These are phyloP conservation scores for Drosophila ficusphila DNA, from an alignment of 1,140 invertebrate species.

Conservation along the genomic window DNA sequence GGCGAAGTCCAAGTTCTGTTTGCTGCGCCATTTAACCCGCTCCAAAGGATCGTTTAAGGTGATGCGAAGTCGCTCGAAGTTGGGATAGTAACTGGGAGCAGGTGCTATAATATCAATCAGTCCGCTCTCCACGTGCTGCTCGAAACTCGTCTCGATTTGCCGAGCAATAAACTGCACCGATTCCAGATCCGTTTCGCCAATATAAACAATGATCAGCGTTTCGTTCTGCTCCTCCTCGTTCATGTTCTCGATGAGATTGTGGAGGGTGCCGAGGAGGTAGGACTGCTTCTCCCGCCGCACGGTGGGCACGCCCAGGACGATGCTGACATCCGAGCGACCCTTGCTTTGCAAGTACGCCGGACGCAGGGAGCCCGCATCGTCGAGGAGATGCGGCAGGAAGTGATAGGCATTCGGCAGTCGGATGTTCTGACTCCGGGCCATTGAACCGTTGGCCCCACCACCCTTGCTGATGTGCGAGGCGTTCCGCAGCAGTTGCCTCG, in stretches of 20 bases:
- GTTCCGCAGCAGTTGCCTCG: constrained; percentile 85
- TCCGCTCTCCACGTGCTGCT: constrained; percentile 90
- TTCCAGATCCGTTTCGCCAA: constrained; percentile 93
- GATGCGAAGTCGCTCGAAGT: constrained; percentile 90
- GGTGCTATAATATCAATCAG: constrained; percentile 96
- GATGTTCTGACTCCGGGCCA: constrained; percentile 82
- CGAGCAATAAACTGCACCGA: constrained; percentile 89
- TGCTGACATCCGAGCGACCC: constrained; percentile 89
- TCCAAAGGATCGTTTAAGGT: constrained; percentile 95
- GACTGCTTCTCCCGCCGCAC: constrained; percentile 94
- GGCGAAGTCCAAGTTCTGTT: constrained; percentile 98
- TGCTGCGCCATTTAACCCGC: constrained; percentile 96
- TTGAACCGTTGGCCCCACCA: constrained; percentile 31
- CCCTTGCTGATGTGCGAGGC: constrained; percentile 60
- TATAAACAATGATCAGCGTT: constrained; percentile 94
- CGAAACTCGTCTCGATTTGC: constrained; percentile 91
- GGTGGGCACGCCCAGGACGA: constrained; percentile 95
- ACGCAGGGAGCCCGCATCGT: constrained; percentile 90
- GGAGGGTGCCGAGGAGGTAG: constrained; percentile 94
- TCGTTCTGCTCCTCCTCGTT: constrained; percentile 90
- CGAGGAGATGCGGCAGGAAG: constrained; percentile 94
- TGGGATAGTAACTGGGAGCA: constrained; percentile 94
- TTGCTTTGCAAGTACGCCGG: constrained; percentile 92
- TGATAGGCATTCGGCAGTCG: constrained; percentile 92
- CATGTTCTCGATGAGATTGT: constrained; percentile 94